A percentile compares a stretch with the other conserved stretches of the same genome.
Conservation (phyloP, 2,113 vertebrate genomes). For the Callaeas wilsoni region DNA sequence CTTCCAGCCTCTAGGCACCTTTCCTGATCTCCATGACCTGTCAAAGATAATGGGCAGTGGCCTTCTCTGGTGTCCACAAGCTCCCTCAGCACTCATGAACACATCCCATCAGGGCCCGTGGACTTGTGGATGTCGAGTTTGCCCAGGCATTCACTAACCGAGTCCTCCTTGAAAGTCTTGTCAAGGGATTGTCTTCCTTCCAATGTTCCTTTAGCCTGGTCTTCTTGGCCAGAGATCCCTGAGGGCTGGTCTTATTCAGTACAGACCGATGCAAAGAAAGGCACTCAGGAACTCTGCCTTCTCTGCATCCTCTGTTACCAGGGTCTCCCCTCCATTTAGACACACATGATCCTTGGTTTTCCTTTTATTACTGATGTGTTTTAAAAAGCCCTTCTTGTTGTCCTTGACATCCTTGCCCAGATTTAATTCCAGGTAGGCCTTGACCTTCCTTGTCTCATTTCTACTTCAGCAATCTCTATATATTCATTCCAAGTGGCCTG, state of each 20-base stretch:
- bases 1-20: neutral
- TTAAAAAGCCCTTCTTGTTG: neutral
- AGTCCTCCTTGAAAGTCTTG: neutral
- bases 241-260: neutral
- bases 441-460: neutral
- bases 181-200: neutral
- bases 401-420: neutral
- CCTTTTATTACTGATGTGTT: neutral
- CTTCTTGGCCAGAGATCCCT: neutral
- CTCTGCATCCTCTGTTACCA: neutral
- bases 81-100: neutral
- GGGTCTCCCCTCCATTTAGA: neutral
- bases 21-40: neutral
- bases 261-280: neutral
- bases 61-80: neutral
- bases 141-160: neutral
- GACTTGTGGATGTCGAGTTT: neutral
- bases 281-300: neutral
- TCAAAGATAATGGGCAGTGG: neutral
- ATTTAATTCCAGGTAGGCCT: neutral
- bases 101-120: neutral
- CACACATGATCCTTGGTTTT: neutral
- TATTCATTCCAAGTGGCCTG: neutral
- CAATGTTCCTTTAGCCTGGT: neutral
- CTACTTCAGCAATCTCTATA: neutral